phyloP scores from a whole-genome alignment of 2,797 vertebrate species.

The Pseudomugil tenellus region DNA sequence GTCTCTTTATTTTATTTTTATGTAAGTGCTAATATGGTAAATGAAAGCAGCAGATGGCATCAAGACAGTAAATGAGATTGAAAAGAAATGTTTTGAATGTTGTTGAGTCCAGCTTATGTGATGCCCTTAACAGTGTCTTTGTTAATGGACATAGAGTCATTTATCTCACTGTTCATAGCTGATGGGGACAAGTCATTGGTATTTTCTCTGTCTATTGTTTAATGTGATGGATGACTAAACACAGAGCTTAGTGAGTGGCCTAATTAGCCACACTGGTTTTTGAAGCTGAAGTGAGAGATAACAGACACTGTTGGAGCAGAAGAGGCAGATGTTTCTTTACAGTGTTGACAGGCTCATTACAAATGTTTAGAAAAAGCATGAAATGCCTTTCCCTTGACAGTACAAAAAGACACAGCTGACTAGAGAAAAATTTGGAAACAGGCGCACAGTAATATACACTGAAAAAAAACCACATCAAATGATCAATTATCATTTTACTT shows the following conservation, averaged over 20 bases:
- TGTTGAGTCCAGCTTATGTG: conserved; percentile 14
- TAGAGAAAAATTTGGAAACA: conserved; percentile 9
- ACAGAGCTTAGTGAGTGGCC: conserved; percentile 40
- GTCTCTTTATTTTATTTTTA: not conserved
- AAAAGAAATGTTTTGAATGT: conserved; percentile 12
- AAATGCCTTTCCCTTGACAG: conserved; percentile 25
- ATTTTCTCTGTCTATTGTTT: conserved; percentile 63
- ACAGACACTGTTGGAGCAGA: conserved; percentile 24
- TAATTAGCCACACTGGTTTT: conserved; percentile 67
- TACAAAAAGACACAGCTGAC: conserved; percentile 32
- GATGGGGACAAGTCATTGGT: conserved; percentile 48
- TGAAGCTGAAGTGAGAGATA: conserved; percentile 57
- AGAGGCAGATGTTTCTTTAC: conserved; percentile 71
- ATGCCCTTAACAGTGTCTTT: conserved; percentile 38
- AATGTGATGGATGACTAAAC: conserved; percentile 68
- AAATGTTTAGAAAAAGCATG: conserved; percentile 48
- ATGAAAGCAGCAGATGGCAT: conserved; percentile 28
- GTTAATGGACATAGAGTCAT: conserved; percentile 46
- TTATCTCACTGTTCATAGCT: conserved; percentile 40
- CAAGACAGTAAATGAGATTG: conserved; percentile 16
- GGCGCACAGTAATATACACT: conserved; percentile 6
- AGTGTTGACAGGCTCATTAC: conserved; percentile 68
- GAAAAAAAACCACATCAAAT: not conserved
- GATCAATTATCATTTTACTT: not conserved
- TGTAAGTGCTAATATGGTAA: conserved; percentile 24